Conservation (phyloP, 2,113 vertebrate genomes). For the Emydocephalus ijimae region DNA sequence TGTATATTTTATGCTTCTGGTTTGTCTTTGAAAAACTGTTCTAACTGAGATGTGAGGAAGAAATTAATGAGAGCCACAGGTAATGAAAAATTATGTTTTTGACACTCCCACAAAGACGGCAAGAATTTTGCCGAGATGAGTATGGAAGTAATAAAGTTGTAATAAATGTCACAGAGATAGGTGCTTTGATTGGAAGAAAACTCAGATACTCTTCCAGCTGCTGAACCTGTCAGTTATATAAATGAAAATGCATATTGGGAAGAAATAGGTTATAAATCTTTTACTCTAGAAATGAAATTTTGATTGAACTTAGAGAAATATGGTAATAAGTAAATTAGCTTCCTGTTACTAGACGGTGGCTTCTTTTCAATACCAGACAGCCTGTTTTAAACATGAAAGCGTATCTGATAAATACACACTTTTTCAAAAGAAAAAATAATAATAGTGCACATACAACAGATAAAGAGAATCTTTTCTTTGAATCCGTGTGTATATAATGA, state of each 20-base stretch:
- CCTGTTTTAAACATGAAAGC: conserved; percentile 1
- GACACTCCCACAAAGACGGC: conserved; percentile 44
- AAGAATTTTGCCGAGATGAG: conserved; percentile 27
- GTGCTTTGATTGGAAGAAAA: conserved; percentile 46
- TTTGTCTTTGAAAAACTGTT: conserved; percentile 14
- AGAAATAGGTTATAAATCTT: conserved; percentile 49
- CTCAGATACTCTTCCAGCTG: conserved; percentile 47
- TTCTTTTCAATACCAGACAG: not conserved
- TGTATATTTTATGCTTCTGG: conserved; percentile 8
- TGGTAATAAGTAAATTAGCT: conserved; percentile 44
- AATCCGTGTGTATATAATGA: not conserved
- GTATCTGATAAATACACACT: not conserved
- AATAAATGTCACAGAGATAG: conserved; percentile 58
- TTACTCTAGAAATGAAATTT: conserved; percentile 30
- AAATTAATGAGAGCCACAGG: conserved; percentile 43
- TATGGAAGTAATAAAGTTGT: conserved; percentile 51
- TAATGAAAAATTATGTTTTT: conserved; percentile 37
- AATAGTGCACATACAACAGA: not conserved
- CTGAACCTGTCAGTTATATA: conserved; percentile 43
- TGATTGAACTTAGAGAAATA: conserved; percentile 45
- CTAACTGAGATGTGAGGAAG: conserved; percentile 31
- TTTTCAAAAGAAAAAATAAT: not conserved
- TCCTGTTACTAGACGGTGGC: not conserved
- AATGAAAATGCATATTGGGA: conserved; percentile 50
- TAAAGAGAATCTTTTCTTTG: not conserved